These are phyloP conservation scores for Poeciliopsis occidentalis DNA, from an alignment of 2,113 vertebrate genomes.

Conservation along the genomic window DNA sequence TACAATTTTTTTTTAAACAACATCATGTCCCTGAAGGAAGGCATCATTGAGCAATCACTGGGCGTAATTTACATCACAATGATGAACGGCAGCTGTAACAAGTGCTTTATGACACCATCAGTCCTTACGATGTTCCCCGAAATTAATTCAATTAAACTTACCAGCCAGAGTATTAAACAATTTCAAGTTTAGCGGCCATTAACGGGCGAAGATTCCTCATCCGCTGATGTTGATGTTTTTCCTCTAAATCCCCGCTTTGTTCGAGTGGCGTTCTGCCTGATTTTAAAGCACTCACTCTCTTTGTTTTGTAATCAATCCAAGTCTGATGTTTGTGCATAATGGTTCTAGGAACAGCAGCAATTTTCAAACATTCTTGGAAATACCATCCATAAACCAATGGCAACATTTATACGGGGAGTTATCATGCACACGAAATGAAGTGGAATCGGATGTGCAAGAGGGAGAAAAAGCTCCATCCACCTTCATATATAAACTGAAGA, in stretches of 20 bases:
- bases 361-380: constrained; percentile 22
- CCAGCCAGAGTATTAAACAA: constrained; percentile 76
- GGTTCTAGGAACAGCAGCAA: constrained; percentile 4
- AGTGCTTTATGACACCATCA: constrained; percentile 81
- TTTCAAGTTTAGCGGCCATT: constrained; percentile 75
- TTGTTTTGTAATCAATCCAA: constrained; percentile 28
- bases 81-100: constrained; percentile 80
- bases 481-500: constrained; percentile 49
- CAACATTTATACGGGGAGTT: constrained; percentile 23
- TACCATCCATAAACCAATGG: constrained; percentile 27
- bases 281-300: constrained; percentile 22
- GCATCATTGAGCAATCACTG: constrained; percentile 78
- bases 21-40: constrained; percentile 73
- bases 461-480: constrained; percentile 12
- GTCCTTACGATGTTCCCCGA: constrained; percentile 77
- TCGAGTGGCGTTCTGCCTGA: constrained; percentile 12
- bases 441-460: constrained; percentile 1
- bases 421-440: constrained; percentile 30
- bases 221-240: constrained; percentile 39
- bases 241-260: constrained; percentile 6
- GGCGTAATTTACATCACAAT: constrained; percentile 78
- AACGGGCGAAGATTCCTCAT: constrained; percentile 61
- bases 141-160: constrained; percentile 84
- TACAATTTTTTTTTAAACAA: constrained; percentile 56
- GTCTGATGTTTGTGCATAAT: constrained; percentile 16